Conservation (phyloP, 2,888 invertebrate species). For the Drosophila lutescens region DNA sequence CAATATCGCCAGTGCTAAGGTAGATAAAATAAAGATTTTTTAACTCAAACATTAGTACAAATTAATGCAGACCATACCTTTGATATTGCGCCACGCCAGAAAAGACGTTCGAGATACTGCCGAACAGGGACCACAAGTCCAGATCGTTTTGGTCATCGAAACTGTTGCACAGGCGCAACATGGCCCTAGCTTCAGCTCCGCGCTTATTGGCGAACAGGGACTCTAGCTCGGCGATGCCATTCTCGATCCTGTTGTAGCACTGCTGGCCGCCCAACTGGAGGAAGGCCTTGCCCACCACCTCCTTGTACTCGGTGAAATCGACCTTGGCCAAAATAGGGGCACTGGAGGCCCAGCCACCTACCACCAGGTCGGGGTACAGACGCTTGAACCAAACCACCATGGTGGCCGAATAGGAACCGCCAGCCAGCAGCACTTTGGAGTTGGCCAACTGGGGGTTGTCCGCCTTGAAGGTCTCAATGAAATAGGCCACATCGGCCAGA, state of each 20-base stretch:
- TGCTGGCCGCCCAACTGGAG: conserved; percentile 75
- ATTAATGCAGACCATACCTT: conserved; percentile 51
- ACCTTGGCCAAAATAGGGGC: conserved; percentile 87
- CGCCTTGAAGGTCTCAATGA: conserved; percentile 85
- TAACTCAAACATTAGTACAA: no score
- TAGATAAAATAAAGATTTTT: no score
- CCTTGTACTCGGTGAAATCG: conserved; percentile 85
- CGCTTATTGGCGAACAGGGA: conserved; percentile 70
- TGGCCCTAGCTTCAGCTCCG: conserved; percentile 73
- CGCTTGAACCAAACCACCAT: conserved; percentile 89
- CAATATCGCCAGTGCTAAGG: conserved; percentile 18
- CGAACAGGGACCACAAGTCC: conserved; percentile 81
- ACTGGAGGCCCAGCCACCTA: conserved; percentile 87
- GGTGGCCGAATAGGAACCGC: conserved; percentile 88
- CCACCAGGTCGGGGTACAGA: conserved; percentile 87
- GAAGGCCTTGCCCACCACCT: conserved; percentile 80
- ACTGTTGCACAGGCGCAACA: conserved; percentile 79
- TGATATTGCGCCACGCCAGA: conserved; percentile 80
- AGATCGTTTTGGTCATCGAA: conserved; percentile 79
- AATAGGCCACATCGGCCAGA: conserved; percentile 88
- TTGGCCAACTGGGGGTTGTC: conserved; percentile 76
- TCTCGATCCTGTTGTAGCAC: conserved; percentile 82
- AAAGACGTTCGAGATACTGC: conserved; percentile 78
- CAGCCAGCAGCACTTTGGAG: conserved; percentile 85
- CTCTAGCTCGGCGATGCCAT: conserved; percentile 80